A percentile compares a stretch with the other conserved stretches of the same genome.
Evolutionary conservation across 2,797 vertebrate species (phyloP).

Genomic region (Helicolenus hilgendorfi): DNA sequence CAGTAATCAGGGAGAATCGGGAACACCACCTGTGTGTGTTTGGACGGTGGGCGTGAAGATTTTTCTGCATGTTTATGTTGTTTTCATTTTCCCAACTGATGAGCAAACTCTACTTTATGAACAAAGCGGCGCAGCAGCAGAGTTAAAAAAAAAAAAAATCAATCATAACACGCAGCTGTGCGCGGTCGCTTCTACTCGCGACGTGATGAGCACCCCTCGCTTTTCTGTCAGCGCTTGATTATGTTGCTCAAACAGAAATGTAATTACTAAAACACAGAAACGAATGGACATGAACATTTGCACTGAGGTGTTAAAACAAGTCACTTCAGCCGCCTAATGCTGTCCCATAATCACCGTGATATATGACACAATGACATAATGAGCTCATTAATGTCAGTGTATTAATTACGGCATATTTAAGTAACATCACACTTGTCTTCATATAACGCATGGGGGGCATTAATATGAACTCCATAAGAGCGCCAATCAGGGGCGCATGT

Average conservation of each 20-base stretch:
- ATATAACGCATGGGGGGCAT: background rate
- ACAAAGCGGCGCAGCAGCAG: background rate
- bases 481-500: background rate
- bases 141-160: background rate
- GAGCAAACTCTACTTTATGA: background rate
- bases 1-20: background rate
- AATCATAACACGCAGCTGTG: conserved; percentile 4
- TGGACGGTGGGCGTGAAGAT: background rate
- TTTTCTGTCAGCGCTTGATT: background rate
- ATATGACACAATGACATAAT: background rate
- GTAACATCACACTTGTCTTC: background rate
- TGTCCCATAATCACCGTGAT: background rate
- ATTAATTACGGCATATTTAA: conserved; percentile 13
- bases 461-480: background rate
- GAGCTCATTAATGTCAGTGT: conserved; percentile 3
- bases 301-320: background rate
- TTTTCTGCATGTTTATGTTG: background rate
- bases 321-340: background rate
- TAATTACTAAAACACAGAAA: background rate
- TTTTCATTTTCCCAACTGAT: conserved; percentile 4
- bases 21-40: conserved; percentile 2
- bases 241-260: background rate
- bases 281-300: background rate
- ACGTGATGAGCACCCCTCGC: background rate
- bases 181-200: background rate